Evolutionary conservation across 1,140 invertebrate species (phyloP).

Genomic region (Drosophila sproati): DNA sequence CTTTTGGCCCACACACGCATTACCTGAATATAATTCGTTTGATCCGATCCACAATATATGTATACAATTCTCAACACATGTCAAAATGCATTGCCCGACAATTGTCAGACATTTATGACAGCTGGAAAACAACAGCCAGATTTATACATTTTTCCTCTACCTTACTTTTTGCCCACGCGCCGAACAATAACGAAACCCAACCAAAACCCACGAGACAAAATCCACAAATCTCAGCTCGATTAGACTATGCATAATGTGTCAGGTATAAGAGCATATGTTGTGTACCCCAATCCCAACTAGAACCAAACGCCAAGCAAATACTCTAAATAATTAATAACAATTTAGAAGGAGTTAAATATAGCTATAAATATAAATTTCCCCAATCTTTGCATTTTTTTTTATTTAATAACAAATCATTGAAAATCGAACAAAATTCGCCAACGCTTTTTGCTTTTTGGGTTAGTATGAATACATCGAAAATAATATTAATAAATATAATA

Average conservation of each 20-base stretch:
- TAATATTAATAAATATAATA: too few relatives aligned
- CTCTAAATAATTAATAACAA: background rate
- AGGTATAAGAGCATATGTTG: conserved; percentile 33
- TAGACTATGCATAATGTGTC: conserved; percentile 41
- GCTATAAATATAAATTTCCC: too few relatives aligned
- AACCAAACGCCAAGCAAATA: conserved; percentile 9
- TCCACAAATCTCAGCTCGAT: background rate
- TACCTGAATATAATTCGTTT: background rate
- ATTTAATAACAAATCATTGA: too few relatives aligned
- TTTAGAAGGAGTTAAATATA: background rate
- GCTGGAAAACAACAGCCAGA: conserved; percentile 18
- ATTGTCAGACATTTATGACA: conserved; percentile 53
- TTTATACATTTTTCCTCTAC: conserved; percentile 11
- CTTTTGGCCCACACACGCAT: conserved; percentile 7
- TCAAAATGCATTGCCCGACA: conserved; percentile 29
- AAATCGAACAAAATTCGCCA: too few relatives aligned
- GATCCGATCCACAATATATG: conserved; percentile 5
- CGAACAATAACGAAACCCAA: conserved; percentile 22
- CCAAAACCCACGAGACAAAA: conserved; percentile 24
- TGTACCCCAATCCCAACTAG: background rate
- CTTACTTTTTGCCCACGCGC: conserved; percentile 40
- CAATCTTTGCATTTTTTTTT: too few relatives aligned
- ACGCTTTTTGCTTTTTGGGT: too few relatives aligned
- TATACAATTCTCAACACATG: conserved; percentile 40
- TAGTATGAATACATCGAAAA: too few relatives aligned